phyloP scores from a whole-genome alignment of 30 jellyfish, hydroid and myxozoan genomes.

The Hydra vulgaris region DNA sequence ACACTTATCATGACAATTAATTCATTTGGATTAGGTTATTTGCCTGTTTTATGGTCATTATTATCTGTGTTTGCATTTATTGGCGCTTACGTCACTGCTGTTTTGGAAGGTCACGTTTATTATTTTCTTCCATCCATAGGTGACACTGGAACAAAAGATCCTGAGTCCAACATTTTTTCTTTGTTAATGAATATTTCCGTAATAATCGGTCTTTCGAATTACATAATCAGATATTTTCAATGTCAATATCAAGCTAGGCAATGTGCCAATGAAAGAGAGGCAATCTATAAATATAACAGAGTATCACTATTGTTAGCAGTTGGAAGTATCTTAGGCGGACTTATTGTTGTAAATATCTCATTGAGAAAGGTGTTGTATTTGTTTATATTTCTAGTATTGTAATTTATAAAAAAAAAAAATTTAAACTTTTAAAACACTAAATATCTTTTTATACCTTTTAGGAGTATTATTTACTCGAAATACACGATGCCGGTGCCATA shows the following conservation, averaged over 20 bases:
- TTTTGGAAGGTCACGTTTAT: constrained; percentile 48
- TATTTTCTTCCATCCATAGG: constrained; percentile 76
- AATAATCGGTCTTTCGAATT: constrained; percentile 30
- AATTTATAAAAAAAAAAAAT: not conserved
- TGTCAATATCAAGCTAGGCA: constrained; percentile 59
- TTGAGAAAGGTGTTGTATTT: constrained; percentile 42
- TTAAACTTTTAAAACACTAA: not conserved
- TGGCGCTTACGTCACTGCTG: constrained; percentile 47
- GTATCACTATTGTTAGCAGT: constrained; percentile 41
- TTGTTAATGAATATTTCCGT: constrained; percentile 64
- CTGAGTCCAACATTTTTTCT: constrained; percentile 61
- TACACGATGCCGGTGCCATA: constrained; percentile 86
- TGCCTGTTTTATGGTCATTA: constrained; percentile 66
- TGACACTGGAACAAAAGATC: constrained; percentile 66
- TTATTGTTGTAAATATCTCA: constrained; percentile 58
- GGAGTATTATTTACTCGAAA: constrained; percentile 39
- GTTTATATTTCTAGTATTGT: not conserved
- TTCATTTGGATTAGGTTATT: constrained; percentile 59
- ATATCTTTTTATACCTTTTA: constrained; percentile 3
- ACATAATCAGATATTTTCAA: constrained; percentile 54
- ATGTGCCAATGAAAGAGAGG: constrained; percentile 54
- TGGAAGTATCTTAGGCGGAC: constrained; percentile 53
- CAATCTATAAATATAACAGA: constrained; percentile 34
- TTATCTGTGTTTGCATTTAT: constrained; percentile 41
- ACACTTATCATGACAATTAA: too few relatives aligned